Conservation (phyloP, 2,888 invertebrate genomes). For the Smittia aterrima region DNA sequence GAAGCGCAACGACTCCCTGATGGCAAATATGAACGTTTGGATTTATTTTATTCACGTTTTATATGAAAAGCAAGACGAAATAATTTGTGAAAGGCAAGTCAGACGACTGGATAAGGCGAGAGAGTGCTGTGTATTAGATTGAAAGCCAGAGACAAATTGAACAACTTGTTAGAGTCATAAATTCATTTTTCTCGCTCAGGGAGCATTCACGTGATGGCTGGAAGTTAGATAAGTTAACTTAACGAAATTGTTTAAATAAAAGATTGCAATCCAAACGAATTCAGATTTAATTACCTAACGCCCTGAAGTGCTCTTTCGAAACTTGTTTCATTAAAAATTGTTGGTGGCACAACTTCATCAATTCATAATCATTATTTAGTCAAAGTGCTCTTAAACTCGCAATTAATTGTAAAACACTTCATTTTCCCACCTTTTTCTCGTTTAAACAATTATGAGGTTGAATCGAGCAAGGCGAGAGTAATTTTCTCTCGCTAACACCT, state of each 20-base stretch:
- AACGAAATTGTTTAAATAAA: neutral
- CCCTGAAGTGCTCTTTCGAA: neutral
- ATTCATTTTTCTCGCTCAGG: neutral
- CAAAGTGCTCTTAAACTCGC: constrained; percentile 7
- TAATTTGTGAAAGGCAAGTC: constrained; percentile 31
- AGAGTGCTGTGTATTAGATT: constrained; percentile 4
- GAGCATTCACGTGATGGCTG: too few species aligned
- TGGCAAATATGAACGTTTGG: constrained; percentile 1
- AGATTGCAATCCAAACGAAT: neutral
- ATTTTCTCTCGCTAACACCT: constrained; percentile 6
- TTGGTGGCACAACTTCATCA: neutral
- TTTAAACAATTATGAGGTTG: constrained; percentile 22
- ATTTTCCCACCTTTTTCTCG: constrained; percentile 14
- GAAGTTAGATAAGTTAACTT: too few species aligned
- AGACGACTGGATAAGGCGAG: neutral
- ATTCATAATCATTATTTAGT: constrained; percentile 9
- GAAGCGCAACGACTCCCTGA: neutral
- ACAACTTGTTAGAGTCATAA: constrained; percentile 42
- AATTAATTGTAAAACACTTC: constrained; percentile 27
- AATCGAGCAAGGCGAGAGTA: constrained; percentile 25
- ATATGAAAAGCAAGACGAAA: constrained; percentile 35
- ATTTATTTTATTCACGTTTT: constrained; percentile 39
- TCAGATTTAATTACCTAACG: neutral
- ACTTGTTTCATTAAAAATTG: neutral
- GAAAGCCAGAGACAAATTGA: constrained; percentile 36